phyloP scores from a whole-genome alignment of 1,140 invertebrate genomes.

The Drosophila sechellia region DNA sequence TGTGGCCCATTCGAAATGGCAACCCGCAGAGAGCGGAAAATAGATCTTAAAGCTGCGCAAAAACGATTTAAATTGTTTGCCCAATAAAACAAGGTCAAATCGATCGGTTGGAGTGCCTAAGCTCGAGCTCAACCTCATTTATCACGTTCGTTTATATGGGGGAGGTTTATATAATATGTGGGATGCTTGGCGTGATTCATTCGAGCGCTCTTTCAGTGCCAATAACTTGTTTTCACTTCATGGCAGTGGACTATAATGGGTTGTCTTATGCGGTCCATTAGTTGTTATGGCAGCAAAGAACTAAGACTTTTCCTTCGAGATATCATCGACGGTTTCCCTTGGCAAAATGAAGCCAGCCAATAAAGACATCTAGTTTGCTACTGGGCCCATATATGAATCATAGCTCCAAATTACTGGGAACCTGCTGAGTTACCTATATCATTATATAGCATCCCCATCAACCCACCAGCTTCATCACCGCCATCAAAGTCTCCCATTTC shows the following conservation, averaged over 20 bases:
- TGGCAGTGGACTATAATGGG: slow-evolving; percentile 10
- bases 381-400: slow-evolving; percentile 38
- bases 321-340: slow-evolving; percentile 10
- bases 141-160: slow-evolving; percentile 39
- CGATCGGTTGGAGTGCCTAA: slow-evolving; percentile 27
- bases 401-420: slow-evolving; percentile 28
- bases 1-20: background rate
- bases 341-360: slow-evolving; percentile 16
- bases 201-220: slow-evolving; percentile 9
- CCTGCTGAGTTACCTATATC: slow-evolving; percentile 22
- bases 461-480: slow-evolving; percentile 20
- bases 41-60: slow-evolving; percentile 9
- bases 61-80: slow-evolving; percentile 12
- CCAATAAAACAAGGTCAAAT: slow-evolving; percentile 42
- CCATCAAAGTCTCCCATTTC: slow-evolving; percentile 1
- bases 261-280: background rate
- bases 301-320: slow-evolving; percentile 32
- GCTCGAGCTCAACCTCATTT: slow-evolving; percentile 37
- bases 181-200: slow-evolving; percentile 36
- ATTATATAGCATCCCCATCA: slow-evolving; percentile 21
- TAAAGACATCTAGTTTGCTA: slow-evolving; percentile 37
- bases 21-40: slow-evolving; percentile 23
- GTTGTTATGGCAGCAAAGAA: slow-evolving; percentile 3
- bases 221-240: slow-evolving; percentile 33
- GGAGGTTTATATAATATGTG: slow-evolving; percentile 44